These are phyloP conservation scores for Drosophila hamatofila DNA, from an alignment of 2,888 invertebrate species.

Conservation along the genomic window DNA sequence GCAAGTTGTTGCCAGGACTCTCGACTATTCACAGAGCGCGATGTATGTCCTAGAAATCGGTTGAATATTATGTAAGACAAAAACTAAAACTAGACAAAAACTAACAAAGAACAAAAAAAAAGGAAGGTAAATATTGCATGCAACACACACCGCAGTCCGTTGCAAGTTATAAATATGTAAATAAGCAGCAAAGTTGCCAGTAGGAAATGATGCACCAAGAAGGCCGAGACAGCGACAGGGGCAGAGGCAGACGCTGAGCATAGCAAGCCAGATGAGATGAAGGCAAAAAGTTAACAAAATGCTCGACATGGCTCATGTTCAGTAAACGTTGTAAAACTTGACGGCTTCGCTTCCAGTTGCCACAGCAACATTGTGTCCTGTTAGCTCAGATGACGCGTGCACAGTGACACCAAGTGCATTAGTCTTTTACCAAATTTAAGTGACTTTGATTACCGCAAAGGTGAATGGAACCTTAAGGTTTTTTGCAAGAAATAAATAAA, in stretches of 20 bases:
- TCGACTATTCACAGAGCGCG: conserved; percentile 18
- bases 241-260: neutral
- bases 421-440: neutral
- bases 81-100: conserved; percentile 51
- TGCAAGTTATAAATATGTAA: conserved; percentile 75
- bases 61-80: conserved; percentile 60
- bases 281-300: conserved; percentile 66
- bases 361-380: conserved; percentile 47
- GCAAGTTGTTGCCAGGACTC: conserved; percentile 12
- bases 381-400: conserved; percentile 20
- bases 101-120: neutral
- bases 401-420: conserved; percentile 17
- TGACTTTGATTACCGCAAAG: neutral
- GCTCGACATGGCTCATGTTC: conserved; percentile 66
- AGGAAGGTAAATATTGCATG: conserved; percentile 40
- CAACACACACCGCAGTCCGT: conserved; percentile 20
- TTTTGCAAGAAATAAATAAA: neutral
- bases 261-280: conserved; percentile 31
- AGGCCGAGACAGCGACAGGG: neutral
- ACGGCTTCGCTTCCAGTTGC: conserved; percentile 38
- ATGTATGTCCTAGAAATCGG: conserved; percentile 57
- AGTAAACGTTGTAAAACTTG: conserved; percentile 59
- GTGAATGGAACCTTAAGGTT: neutral
- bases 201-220: conserved; percentile 44
- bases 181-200: conserved; percentile 71